Evolutionary conservation across 1,140 invertebrate species (phyloP), one percentile per base, ranked within the genome.

Genomic region (Caligus rogercresseyi): DNA sequence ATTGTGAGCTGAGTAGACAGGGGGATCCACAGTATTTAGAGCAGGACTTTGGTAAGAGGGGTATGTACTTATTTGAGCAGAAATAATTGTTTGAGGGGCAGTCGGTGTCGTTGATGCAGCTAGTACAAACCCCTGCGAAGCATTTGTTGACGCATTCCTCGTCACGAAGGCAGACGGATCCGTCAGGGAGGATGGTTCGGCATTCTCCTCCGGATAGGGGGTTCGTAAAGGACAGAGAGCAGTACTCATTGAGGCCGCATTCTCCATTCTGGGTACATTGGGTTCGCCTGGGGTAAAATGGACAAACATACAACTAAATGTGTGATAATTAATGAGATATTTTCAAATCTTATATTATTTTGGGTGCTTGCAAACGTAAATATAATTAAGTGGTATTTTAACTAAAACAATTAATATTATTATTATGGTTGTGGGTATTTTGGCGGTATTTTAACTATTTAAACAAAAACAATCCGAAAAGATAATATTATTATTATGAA

Each of bases 201-300:
- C 61, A 63, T 63, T 63, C 43, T 3, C 51, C 51, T 3, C 51
- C 51, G 20, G n/a, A n/a, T 19, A 63, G 4, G 7, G 43, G 25
- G 21, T 16, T 54, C 13, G 25, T 1, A 25, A 19, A 24, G 1
- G 26, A 60, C n/a, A 43, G 7, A 19, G 52, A 51, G 19, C 61
- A 63, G 19, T 56, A 55, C 25, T 63, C 61, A 25, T 63, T 63
- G 21, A 63, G 18, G 23, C 61, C 61, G 25, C 61, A 63, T 15
- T 63, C 52, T n/a, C 20, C 25, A 53, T 63, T 51, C 2, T 18
- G 18, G 24, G 52, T 1, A 14, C 52, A 59, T 16, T 26, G 19
- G 16, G n/a, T 59, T 21, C 13, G 18, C 53, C 52, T 63, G 61
- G 19, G 57, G 16, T n/a, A n/a, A n/a, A n/a, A n/a, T n/a, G n/a